Conservation (phyloP, 2,888 invertebrate genomes). For the Gisinianus flammeolus region DNA sequence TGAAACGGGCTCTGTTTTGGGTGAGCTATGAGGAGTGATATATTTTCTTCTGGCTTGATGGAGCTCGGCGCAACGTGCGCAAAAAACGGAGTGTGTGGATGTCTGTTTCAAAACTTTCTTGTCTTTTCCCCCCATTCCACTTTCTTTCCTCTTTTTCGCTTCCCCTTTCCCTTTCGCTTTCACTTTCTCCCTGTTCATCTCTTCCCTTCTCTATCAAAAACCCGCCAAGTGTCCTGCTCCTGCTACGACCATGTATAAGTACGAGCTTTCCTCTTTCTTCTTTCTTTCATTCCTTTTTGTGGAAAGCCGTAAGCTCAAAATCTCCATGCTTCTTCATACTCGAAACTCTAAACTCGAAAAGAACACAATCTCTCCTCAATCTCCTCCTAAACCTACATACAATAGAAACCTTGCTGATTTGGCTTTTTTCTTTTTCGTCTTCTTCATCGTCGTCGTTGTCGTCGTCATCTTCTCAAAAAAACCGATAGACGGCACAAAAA, state of each 20-base stretch:
- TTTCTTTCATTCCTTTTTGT: background rate
- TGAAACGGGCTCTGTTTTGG: background rate
- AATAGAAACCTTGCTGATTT: background rate
- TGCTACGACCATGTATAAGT: too few relatives aligned
- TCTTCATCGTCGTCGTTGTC: too few relatives aligned
- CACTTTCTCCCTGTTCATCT: background rate
- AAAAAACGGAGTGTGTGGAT: background rate
- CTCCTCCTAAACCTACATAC: background rate
- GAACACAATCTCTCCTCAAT: too few relatives aligned
- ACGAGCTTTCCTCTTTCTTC: background rate
- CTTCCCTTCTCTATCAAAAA: too few relatives aligned
- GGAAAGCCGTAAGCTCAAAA: background rate
- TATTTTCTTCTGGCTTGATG: slow-evolving; percentile 9
- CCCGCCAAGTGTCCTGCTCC: too few relatives aligned
- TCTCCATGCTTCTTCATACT: background rate
- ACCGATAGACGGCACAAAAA: background rate
- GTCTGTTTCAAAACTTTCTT: background rate
- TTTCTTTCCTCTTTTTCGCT: background rate
- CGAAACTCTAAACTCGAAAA: too few relatives aligned
- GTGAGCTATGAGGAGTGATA: background rate
- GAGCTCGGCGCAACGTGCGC: slow-evolving; percentile 23
- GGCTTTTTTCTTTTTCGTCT: background rate
- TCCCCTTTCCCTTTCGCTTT: background rate
- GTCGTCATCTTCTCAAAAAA: background rate
- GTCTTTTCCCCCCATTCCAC: background rate